Conservation (phyloP, 2,113 vertebrate genomes). For the Pseudopodoces humilis region DNA sequence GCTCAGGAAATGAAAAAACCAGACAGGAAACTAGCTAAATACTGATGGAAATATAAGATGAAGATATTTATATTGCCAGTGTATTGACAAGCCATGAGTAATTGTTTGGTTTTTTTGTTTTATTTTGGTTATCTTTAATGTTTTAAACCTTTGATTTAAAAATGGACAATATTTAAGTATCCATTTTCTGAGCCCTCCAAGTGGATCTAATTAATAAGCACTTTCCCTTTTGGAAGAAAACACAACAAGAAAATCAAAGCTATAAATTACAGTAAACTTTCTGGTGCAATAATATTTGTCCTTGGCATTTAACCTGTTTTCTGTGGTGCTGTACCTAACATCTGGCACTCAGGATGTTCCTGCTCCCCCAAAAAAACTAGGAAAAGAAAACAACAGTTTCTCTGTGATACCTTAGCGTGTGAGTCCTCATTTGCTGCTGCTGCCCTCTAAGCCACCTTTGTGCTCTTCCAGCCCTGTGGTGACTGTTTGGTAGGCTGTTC, state of each 20-base stretch:
- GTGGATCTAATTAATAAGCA: not conserved
- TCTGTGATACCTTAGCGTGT: not conserved
- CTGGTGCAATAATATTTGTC: not conserved
- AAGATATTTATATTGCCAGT: conserved; percentile 5
- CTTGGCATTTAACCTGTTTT: not conserved
- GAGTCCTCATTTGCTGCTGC: not conserved
- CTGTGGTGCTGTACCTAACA: not conserved
- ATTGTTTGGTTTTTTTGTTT: not conserved
- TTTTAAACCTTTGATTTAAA: not conserved
- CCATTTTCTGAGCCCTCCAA: not conserved
- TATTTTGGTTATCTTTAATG: not conserved
- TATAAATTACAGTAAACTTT: not conserved
- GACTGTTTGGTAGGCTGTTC: not conserved
- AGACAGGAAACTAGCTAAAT: conserved; percentile 71
- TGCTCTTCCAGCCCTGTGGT: not conserved
- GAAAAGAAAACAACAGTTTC: not conserved
- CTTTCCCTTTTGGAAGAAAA: conserved; percentile 15
- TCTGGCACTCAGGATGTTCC: not conserved
- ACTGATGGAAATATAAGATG: conserved; percentile 67
- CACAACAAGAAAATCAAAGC: not conserved
- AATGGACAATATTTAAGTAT: not conserved
- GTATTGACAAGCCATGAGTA: not conserved
- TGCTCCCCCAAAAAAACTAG: not conserved
- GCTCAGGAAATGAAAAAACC: conserved; percentile 74
- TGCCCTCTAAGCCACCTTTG: not conserved